Conservation (phyloP, 2,797 vertebrate genomes). For the Liparis tanakae region DNA sequence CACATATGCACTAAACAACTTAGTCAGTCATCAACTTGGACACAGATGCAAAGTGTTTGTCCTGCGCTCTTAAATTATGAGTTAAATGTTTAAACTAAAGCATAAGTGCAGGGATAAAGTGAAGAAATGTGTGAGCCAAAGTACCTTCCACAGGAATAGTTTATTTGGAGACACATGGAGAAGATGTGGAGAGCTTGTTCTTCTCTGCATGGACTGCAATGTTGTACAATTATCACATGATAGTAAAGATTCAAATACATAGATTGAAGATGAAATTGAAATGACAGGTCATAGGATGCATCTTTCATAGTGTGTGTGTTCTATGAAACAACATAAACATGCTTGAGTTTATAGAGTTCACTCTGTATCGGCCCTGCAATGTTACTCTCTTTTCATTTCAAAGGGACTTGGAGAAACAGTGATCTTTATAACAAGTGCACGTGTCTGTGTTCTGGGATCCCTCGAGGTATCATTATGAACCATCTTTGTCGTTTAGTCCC, state of each 20-base stretch:
- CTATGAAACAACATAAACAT: neutral
- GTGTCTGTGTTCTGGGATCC: constrained; percentile 29
- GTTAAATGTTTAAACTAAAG: neutral
- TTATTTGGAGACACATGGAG: neutral
- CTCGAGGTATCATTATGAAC: constrained; percentile 41
- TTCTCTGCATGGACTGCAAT: neutral
- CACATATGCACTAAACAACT: constrained; percentile 33
- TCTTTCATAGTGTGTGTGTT: constrained; percentile 13
- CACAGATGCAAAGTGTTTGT: neutral
- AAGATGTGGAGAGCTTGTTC: neutral
- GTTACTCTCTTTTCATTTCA: constrained; percentile 22
- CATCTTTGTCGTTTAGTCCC: constrained; percentile 31
- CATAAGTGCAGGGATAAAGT: neutral
- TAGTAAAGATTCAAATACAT: neutral
- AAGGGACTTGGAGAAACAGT: constrained; percentile 19
- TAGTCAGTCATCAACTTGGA: neutral
- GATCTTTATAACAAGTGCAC: constrained; percentile 31
- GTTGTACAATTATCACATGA: neutral
- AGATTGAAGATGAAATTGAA: constrained; percentile 3
- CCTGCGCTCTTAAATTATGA: neutral
- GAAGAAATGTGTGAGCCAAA: neutral
- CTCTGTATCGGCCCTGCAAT: neutral
- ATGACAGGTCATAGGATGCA: neutral
- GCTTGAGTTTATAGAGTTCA: neutral
- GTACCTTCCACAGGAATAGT: neutral